Evolutionary conservation across 2,113 vertebrate genomes (phyloP).

Genomic region (Noctilio leporinus): DNA sequence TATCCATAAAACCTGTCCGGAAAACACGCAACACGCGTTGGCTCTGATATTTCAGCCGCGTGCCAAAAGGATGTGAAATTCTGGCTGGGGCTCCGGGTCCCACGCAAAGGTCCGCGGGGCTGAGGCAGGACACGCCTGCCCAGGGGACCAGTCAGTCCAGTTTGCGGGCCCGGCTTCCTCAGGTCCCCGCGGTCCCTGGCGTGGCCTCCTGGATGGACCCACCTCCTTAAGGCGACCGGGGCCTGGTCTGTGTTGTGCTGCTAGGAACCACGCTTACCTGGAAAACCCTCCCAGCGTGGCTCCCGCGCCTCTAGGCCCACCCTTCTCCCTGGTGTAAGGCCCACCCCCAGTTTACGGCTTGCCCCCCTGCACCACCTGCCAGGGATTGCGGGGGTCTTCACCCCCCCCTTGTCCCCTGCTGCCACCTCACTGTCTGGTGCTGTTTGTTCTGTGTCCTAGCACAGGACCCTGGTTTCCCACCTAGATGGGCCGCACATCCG

Average conservation of each 20-base stretch:
- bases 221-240: too few relatives aligned
- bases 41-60: background rate
- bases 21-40: background rate
- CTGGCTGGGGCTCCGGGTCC: background rate
- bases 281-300: background rate
- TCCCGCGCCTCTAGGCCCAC: background rate
- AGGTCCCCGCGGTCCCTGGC: background rate
- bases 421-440: too few relatives aligned
- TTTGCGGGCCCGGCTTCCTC: background rate
- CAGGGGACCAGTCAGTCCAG: background rate
- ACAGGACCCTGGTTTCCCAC: background rate
- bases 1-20: background rate
- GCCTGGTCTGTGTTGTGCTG: too few relatives aligned
- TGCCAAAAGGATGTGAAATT: background rate
- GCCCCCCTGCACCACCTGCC: background rate
- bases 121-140: background rate
- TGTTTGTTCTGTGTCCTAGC: background rate
- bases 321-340: background rate
- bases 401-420: too few relatives aligned
- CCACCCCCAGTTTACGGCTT: too few relatives aligned
- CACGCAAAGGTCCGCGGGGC: too few relatives aligned
- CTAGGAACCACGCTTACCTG: too few relatives aligned
- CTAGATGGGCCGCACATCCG: background rate
- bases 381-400: accelerated
- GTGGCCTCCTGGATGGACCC: background rate